Conservation (phyloP, 2,797 vertebrate species). For the Sarcophilus harrisii region DNA sequence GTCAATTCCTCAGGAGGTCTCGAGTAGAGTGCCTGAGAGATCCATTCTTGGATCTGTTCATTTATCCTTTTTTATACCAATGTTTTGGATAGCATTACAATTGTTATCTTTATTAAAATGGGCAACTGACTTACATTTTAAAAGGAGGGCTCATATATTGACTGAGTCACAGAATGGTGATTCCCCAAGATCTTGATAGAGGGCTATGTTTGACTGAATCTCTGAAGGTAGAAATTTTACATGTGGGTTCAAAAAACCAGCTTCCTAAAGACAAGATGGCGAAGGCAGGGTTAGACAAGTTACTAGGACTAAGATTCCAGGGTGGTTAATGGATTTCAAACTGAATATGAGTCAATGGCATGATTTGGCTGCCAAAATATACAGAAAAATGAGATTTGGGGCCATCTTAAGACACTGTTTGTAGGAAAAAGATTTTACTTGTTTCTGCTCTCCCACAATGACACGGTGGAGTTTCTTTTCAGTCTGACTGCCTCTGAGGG, state of each 20-base stretch:
- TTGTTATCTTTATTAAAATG: background rate
- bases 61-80: background rate
- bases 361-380: background rate
- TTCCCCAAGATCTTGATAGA: background rate
- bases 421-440: background rate
- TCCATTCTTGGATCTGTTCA: background rate
- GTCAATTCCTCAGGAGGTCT: background rate
- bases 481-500: background rate
- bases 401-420: background rate
- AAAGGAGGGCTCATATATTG: background rate
- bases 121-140: background rate
- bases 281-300: background rate
- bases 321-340: background rate
- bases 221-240: background rate
- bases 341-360: background rate
- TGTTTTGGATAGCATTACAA: background rate
- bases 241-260: background rate
- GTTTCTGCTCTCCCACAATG: background rate
- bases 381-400: background rate
- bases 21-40: background rate
- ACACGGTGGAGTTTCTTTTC: background rate
- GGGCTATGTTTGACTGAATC: background rate
- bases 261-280: background rate
- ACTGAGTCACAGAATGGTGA: background rate
- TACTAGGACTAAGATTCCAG: background rate